Evolutionary conservation across 1,140 invertebrate genomes (phyloP).

Genomic region (Drosophila erecta): DNA sequence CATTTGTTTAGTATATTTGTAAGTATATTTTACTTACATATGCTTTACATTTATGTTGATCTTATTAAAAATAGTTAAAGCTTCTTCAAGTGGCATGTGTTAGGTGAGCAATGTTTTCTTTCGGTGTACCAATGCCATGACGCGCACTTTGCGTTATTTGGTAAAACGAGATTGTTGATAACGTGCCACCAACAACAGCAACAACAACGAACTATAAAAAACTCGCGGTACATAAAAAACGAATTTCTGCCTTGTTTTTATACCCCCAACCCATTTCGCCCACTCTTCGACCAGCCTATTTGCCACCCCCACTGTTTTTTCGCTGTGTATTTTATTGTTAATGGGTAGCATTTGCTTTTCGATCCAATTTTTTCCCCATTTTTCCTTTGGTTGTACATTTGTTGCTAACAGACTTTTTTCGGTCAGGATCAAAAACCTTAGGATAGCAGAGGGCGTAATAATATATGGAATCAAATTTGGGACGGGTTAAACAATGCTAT

Average conservation of each 20-base stretch:
- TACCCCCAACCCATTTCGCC: neutral
- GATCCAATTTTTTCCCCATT: constrained; percentile 59
- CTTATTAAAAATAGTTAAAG: no score
- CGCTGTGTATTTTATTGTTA: constrained; percentile 70
- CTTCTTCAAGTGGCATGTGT: no score
- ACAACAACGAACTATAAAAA: constrained; percentile 55
- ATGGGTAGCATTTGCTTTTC: constrained; percentile 66
- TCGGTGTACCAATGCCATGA: constrained; percentile 38
- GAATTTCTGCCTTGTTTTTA: constrained; percentile 54
- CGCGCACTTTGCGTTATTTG: constrained; percentile 79
- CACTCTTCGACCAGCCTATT: constrained; percentile 14
- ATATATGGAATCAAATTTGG: constrained; percentile 14
- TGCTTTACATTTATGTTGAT: no score
- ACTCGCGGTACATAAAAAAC: constrained; percentile 63
- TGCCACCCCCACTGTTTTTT: constrained; percentile 32
- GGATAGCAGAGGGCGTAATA: neutral
- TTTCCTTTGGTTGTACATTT: constrained; percentile 62
- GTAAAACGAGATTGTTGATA: constrained; percentile 83
- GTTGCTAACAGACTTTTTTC: constrained; percentile 53
- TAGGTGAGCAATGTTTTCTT: neutral
- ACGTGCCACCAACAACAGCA: constrained; percentile 63
- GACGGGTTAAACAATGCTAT: neutral
- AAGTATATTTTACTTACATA: no score
- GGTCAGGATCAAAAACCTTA: constrained; percentile 25
- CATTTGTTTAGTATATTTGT: no score